These are phyloP conservation scores for Lateolabrax maculatus DNA, from an alignment of 2,797 vertebrate genomes.

Conservation along the genomic window DNA sequence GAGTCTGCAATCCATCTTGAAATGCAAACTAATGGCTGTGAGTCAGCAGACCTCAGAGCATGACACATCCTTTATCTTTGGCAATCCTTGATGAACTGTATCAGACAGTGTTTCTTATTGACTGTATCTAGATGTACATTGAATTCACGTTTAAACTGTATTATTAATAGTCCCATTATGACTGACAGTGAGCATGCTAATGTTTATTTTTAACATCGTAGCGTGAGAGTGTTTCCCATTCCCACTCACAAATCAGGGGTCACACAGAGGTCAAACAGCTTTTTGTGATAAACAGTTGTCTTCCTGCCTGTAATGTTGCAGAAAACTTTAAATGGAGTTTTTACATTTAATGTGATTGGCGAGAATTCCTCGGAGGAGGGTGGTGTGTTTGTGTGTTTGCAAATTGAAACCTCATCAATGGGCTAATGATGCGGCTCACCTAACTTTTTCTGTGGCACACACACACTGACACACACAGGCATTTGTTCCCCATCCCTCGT, in stretches of 20 bases:
- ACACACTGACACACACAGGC: slow-evolving; percentile 24
- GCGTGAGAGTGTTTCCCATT: neutral
- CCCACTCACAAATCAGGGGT: neutral
- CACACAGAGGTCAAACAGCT: slow-evolving; percentile 12
- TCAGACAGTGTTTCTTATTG: neutral
- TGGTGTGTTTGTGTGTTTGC: slow-evolving; percentile 4
- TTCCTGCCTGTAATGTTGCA: neutral
- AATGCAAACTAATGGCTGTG: slow-evolving; percentile 4
- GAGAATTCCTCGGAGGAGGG: slow-evolving; percentile 31
- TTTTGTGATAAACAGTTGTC: slow-evolving; percentile 3
- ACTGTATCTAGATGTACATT: neutral
- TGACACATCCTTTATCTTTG: neutral
- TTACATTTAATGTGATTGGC: slow-evolving; percentile 30
- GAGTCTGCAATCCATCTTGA: slow-evolving; percentile 3
- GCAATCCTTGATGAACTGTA: neutral
- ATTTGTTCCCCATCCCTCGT: slow-evolving; percentile 47
- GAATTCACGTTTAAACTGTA: neutral
- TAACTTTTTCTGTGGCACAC: slow-evolving; percentile 40
- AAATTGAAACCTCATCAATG: slow-evolving; percentile 68
- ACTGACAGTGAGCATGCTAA: neutral
- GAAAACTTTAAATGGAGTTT: slow-evolving; percentile 56
- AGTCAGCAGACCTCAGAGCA: slow-evolving; percentile 26
- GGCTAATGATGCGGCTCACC: slow-evolving; percentile 55
- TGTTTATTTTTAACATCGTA: neutral
- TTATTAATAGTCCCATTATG: neutral